phyloP scores from a whole-genome alignment of 2,113 vertebrate species.

The Varanus komodoensis region DNA sequence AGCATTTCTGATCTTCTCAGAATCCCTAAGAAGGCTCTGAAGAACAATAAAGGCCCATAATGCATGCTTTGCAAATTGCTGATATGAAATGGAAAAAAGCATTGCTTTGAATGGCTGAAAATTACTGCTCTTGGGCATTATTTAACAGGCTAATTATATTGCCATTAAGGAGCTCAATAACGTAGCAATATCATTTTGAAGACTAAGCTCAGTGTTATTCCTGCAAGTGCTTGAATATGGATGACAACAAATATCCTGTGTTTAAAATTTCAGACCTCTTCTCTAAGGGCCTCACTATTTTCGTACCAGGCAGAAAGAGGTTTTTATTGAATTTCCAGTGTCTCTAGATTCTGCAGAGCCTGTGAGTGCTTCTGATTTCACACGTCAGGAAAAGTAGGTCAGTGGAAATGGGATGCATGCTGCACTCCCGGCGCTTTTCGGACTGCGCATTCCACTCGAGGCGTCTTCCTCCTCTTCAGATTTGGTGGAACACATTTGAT shows the following conservation, averaged over 20 bases:
- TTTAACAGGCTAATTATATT: neutral
- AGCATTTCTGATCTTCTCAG: neutral
- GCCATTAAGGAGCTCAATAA: neutral
- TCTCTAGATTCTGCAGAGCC: neutral
- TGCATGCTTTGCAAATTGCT: neutral
- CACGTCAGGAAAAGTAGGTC: neutral
- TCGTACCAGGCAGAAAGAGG: neutral
- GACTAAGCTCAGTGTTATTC: neutral
- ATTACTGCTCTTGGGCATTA: neutral
- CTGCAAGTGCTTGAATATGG: neutral
- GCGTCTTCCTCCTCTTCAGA: neutral
- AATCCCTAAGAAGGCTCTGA: neutral
- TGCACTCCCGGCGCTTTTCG: constrained; percentile 21
- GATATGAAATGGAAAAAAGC: neutral
- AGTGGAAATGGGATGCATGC: neutral
- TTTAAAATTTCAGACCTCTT: constrained; percentile 13
- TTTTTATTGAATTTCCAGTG: constrained; percentile 26
- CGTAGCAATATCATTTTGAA: neutral
- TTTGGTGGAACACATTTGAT: neutral
- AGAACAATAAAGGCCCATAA: too few relatives aligned
- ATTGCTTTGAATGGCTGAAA: neutral
- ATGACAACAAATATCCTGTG: neutral
- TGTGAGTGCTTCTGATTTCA: constrained; percentile 16
- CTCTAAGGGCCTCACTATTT: constrained; percentile 30
- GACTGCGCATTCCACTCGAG: constrained; percentile 5